A percentile compares a stretch with the other conserved stretches of the same genome.
These are phyloP conservation scores for Drosophila busckii DNA, from an alignment of 1,140 invertebrate species.

Conservation along the genomic window DNA sequence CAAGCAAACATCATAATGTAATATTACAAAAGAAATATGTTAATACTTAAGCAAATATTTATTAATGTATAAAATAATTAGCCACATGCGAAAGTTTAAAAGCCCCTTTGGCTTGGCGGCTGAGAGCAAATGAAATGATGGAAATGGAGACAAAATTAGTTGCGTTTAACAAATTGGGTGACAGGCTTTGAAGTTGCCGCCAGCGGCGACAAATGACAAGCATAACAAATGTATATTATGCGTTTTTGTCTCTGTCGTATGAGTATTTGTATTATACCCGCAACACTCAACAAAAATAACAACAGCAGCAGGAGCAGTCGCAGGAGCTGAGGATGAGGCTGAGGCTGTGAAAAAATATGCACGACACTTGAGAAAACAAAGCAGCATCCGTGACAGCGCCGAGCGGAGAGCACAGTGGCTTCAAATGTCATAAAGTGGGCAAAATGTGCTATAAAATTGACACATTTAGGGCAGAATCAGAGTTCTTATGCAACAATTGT, in stretches of 20 bases:
- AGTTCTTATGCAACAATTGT: slow-evolving; percentile 39
- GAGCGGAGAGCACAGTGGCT: slow-evolving; percentile 10
- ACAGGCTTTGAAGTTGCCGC: slow-evolving; percentile 71
- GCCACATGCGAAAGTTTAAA: slow-evolving; percentile 62
- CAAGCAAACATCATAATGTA: no score
- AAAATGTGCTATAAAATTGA: slow-evolving; percentile 66
- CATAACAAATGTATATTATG: slow-evolving; percentile 76
- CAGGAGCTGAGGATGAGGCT: background rate
- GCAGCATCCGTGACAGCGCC: slow-evolving; percentile 19
- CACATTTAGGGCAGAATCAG: slow-evolving; percentile 47
- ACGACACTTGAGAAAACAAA: slow-evolving; percentile 70
- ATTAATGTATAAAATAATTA: slow-evolving; percentile 44
- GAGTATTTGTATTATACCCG: slow-evolving; percentile 30
- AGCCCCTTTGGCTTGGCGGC: slow-evolving; percentile 22
- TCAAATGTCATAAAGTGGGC: slow-evolving; percentile 61
- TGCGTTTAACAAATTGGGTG: slow-evolving; percentile 76
- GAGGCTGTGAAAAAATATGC: slow-evolving; percentile 39
- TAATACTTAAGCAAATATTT: no score
- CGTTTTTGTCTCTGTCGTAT: slow-evolving; percentile 26
- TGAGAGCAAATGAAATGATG: slow-evolving; percentile 5
- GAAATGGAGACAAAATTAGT: slow-evolving; percentile 52
- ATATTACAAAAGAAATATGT: no score
- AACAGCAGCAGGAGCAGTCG: slow-evolving; percentile 12
- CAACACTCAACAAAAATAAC: slow-evolving; percentile 38
- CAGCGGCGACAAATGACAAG: slow-evolving; percentile 70